Percentiles rank a stretch among this genome's conserved stretches.
Evolutionary conservation across 2,888 invertebrate species (phyloP).

Genomic region (Hirtodrosophila histrioides): DNA sequence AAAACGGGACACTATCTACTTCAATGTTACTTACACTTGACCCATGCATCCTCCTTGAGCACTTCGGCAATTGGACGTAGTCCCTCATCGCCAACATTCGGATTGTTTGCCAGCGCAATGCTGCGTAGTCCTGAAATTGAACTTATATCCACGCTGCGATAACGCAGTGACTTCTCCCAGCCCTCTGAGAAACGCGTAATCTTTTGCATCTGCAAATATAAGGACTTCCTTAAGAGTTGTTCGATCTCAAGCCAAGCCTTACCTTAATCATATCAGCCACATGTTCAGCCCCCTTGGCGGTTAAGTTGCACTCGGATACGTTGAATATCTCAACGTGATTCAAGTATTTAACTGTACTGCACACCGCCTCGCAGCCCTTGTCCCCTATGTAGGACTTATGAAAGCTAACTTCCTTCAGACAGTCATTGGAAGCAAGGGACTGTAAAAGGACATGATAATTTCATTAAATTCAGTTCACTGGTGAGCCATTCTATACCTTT

Average conservation of each 20-base stretch:
- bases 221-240: too few species aligned
- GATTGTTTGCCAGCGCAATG: conserved; percentile 89
- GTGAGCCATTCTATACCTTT: conserved; percentile 83
- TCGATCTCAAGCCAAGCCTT: neutral
- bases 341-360: conserved; percentile 88
- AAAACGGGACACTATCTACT: too few species aligned
- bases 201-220: conserved; percentile 86
- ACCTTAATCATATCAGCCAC: conserved; percentile 89
- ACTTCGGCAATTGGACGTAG: conserved; percentile 87
- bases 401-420: conserved; percentile 88
- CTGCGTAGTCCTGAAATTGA: conserved; percentile 90
- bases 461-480: too few species aligned
- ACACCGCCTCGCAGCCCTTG: conserved; percentile 89
- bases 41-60: conserved; percentile 91
- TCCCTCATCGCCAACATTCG: conserved; percentile 88
- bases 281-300: conserved; percentile 87
- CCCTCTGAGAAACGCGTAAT: conserved; percentile 91
- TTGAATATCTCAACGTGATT: conserved; percentile 89
- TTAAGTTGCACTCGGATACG: conserved; percentile 89
- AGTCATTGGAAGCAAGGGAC: conserved; percentile 87
- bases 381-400: conserved; percentile 89
- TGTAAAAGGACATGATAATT: conserved; percentile 63
- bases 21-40: conserved; percentile 86
- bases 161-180: conserved; percentile 92
- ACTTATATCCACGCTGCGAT: conserved; percentile 89